These are phyloP conservation scores for Radopholus similis DNA, from an alignment of 1,140 invertebrate genomes.

Conservation along the genomic window DNA sequence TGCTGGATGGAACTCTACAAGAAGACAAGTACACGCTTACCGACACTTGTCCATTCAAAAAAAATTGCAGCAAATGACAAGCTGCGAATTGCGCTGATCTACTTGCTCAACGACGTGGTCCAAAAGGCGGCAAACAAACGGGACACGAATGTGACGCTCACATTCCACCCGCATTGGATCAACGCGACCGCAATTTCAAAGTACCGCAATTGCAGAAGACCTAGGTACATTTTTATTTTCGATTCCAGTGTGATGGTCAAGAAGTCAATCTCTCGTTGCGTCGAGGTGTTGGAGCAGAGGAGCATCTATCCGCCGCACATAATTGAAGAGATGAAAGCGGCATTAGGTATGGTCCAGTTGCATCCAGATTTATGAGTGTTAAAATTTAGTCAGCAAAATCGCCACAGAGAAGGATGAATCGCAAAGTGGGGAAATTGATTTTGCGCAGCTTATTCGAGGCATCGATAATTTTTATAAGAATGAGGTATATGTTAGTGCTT, in stretches of 20 bases:
- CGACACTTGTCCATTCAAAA: constrained; percentile 3
- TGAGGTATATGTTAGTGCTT: constrained; percentile 2
- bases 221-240: neutral
- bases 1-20: constrained; percentile 48
- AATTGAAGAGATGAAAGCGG: constrained; percentile 43
- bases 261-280: constrained; percentile 43
- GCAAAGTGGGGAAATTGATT: constrained; percentile 26
- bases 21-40: neutral
- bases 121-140: constrained; percentile 47
- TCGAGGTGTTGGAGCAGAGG: constrained; percentile 48
- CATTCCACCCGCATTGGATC: constrained; percentile 48
- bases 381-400: constrained; percentile 19
- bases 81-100: constrained; percentile 45
- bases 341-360: constrained; percentile 23
- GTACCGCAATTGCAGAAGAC: neutral
- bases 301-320: constrained; percentile 35
- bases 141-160: constrained; percentile 35
- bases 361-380: neutral
- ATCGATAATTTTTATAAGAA: constrained; percentile 30
- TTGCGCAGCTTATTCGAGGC: constrained; percentile 14
- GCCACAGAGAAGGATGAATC: constrained; percentile 16
- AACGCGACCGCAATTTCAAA: constrained; percentile 42
- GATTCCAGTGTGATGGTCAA: constrained; percentile 36
- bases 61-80: constrained; percentile 35
- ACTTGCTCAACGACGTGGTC: constrained; percentile 55